Percentiles rank a stretch among this genome's conserved stretches.
Conservation (phyloP, 2,797 vertebrate genomes). For the Manis pentadactyla region DNA sequence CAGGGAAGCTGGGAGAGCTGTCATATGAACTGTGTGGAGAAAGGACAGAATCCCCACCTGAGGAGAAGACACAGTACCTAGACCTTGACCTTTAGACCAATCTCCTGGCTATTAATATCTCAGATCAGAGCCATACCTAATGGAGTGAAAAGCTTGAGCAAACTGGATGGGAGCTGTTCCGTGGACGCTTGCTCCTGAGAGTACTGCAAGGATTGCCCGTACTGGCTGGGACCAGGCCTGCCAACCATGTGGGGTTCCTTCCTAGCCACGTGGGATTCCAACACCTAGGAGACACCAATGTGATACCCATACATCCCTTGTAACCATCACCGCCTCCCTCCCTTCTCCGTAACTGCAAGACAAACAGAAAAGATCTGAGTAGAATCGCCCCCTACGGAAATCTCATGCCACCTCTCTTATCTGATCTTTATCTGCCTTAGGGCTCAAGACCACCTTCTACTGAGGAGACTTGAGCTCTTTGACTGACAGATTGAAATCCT, state of each 20-base stretch:
- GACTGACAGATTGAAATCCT: background rate
- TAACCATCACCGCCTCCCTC: background rate
- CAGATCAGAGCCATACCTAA: background rate
- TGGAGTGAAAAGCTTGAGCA: background rate
- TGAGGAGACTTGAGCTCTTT: background rate
- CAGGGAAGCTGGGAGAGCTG: background rate
- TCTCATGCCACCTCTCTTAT: background rate
- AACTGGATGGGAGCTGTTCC: background rate
- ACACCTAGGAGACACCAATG: background rate
- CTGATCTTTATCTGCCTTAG: background rate
- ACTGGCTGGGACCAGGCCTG: background rate
- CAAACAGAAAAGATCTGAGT: background rate
- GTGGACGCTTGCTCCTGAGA: background rate
- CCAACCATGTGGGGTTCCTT: background rate
- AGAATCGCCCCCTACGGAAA: background rate
- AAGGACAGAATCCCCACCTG: background rate
- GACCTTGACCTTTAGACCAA: background rate
- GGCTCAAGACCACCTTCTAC: background rate
- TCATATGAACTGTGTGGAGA: background rate
- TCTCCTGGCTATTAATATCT: background rate
- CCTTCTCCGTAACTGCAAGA: background rate
- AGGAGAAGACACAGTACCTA: background rate
- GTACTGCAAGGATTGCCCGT: background rate
- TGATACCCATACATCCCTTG: background rate
- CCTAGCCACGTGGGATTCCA: background rate